These are phyloP conservation scores for Hippocampus guttulatus DNA, from an alignment of 2,113 vertebrate species.

Conservation along the genomic window DNA sequence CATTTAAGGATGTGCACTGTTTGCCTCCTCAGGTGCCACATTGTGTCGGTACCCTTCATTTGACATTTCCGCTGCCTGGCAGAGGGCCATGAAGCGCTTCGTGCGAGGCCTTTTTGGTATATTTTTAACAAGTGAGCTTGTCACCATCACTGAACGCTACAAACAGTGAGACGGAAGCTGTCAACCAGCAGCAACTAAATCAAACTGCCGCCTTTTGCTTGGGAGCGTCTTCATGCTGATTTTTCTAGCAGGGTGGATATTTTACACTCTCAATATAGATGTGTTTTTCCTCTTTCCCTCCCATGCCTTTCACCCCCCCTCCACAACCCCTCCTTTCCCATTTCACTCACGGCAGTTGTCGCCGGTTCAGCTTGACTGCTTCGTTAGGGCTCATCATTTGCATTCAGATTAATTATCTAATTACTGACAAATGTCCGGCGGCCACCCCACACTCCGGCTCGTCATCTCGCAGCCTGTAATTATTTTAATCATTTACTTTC, in stretches of 20 bases:
- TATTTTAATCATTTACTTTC: constrained; percentile 99
- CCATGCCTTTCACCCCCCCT: background rate
- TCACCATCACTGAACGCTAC: constrained; percentile 23
- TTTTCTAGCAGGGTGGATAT: constrained; percentile 38
- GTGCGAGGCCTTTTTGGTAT: constrained; percentile 21
- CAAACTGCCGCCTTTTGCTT: background rate
- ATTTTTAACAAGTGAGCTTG: constrained; percentile 57
- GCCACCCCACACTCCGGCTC: constrained; percentile 96
- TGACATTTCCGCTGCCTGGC: constrained; percentile 33
- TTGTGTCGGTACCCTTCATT: constrained; percentile 43
- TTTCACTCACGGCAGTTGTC: constrained; percentile 68
- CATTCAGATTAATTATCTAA: constrained; percentile 99
- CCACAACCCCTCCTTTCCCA: background rate
- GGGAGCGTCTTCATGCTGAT: constrained; percentile 26
- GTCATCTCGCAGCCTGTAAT: constrained; percentile 99
- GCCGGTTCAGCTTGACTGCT: constrained; percentile 97
- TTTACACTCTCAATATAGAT: constrained; percentile 49
- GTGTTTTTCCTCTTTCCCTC: constrained; percentile 27
- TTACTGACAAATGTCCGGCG: constrained; percentile 99
- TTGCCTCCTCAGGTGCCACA: constrained; percentile 52
- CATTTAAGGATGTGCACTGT: constrained; percentile 40
- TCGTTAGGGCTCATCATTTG: constrained; percentile 99
- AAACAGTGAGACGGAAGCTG: constrained; percentile 27
- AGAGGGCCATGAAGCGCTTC: constrained; percentile 9
- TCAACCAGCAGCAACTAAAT: constrained; percentile 3